These are phyloP conservation scores for Myiopsitta monachus DNA, from an alignment of 2,113 vertebrate species.

Conservation along the genomic window DNA sequence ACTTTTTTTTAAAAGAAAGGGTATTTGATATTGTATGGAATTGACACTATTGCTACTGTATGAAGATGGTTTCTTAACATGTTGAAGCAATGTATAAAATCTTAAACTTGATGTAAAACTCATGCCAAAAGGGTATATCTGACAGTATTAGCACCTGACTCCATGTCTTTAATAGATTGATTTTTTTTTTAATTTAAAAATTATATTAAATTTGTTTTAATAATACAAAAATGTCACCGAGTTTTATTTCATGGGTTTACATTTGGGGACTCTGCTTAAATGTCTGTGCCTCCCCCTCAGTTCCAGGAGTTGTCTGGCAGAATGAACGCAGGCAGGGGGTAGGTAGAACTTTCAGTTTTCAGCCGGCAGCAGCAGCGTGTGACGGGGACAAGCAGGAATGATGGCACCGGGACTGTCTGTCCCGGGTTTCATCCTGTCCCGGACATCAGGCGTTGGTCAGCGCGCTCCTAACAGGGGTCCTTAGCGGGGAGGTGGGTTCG, in stretches of 20 bases:
- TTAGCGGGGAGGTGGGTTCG: fast-evolving
- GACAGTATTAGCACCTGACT: constrained; percentile 74
- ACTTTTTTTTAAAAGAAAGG: constrained; percentile 57
- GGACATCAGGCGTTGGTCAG: too few species aligned
- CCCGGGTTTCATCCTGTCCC: fast-evolving
- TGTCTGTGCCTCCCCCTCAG: not conserved
- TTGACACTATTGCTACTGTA: constrained; percentile 67
- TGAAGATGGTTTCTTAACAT: constrained; percentile 59
- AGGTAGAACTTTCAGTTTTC: fast-evolving
- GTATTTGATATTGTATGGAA: constrained; percentile 80
- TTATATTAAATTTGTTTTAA: constrained; percentile 81
- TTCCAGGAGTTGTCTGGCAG: too few species aligned
- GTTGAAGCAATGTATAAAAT: constrained; percentile 38
- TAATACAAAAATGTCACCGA: constrained; percentile 55
- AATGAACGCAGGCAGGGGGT: fast-evolving
- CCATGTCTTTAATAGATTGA: constrained; percentile 59
- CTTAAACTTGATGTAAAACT: constrained; percentile 33
- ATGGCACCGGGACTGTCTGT: not conserved
- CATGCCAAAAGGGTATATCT: constrained; percentile 69
- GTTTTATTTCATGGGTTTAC: not conserved
- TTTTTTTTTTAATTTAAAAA: constrained; percentile 79
- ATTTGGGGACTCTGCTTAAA: too few species aligned
- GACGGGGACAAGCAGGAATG: too few species aligned
- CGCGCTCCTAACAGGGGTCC: fast-evolving
- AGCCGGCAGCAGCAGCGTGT: fast-evolving